Conservation (phyloP, 1,140 invertebrate genomes). For the Leptopilina boulardi region DNA sequence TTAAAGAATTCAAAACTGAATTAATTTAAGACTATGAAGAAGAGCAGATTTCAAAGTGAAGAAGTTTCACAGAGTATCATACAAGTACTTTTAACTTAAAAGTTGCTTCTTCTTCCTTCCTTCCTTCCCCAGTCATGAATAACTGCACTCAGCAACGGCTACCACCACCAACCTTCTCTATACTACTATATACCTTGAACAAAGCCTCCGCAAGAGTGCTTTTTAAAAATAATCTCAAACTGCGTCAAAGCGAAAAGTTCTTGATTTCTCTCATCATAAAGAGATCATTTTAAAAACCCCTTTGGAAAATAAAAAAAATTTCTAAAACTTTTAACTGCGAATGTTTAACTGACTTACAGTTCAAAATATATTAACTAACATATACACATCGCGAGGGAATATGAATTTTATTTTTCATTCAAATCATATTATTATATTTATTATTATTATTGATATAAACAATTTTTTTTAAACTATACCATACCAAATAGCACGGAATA, state of each 20-base stretch:
- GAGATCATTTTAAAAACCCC: conserved; percentile 13
- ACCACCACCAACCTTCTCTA: no score
- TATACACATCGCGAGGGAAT: no score
- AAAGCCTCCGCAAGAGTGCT: conserved; percentile 13
- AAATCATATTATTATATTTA: no score
- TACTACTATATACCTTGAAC: conserved; percentile 27
- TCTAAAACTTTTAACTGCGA: neutral
- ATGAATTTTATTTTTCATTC: no score
- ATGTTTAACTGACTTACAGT: neutral
- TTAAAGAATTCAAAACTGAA: conserved; percentile 24
- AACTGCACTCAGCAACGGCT: conserved; percentile 25
- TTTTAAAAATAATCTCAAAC: conserved; percentile 32
- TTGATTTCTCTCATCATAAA: conserved; percentile 17
- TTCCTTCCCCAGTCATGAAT: conserved; percentile 30
- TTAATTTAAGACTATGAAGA: conserved; percentile 23
- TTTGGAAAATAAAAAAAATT: neutral
- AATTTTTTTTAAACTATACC: no score
- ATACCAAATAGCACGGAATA: no score
- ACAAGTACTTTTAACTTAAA: conserved; percentile 33
- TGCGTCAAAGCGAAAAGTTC: conserved; percentile 22
- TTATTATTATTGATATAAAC: no score
- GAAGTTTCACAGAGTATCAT: conserved; percentile 25
- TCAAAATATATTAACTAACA: neutral
- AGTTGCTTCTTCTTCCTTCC: conserved; percentile 21
- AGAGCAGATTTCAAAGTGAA: conserved; percentile 31